phyloP scores from a whole-genome alignment of 2,888 invertebrate species.

The Nephrotoma guestfalica region DNA sequence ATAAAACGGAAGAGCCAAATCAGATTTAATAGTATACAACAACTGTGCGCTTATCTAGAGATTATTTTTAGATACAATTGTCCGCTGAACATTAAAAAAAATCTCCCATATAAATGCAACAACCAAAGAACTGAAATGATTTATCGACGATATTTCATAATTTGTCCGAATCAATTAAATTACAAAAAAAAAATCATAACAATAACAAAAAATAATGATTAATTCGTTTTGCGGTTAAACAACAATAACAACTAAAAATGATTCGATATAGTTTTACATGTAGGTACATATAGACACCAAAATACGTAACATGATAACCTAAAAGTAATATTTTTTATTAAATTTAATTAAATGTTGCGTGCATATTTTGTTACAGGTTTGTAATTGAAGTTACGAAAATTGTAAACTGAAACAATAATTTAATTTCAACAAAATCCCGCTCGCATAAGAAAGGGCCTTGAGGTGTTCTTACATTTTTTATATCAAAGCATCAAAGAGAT shows the following conservation, averaged over 20 bases:
- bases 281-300: background rate
- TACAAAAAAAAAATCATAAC: background rate
- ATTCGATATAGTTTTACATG: background rate
- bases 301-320: background rate
- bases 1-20: background rate
- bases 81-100: background rate
- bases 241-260: background rate
- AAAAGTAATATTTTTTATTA: background rate
- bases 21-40: background rate
- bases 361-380: no score
- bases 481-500: no score
- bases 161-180: background rate
- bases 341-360: background rate
- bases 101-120: background rate
- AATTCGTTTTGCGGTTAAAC: background rate
- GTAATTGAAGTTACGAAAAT: no score
- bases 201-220: background rate
- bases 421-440: no score
- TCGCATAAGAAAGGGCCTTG: no score
- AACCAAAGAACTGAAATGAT: background rate
- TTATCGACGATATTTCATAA: background rate
- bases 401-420: no score
- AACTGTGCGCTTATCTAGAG: background rate
- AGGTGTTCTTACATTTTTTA: no score
- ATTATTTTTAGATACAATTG: background rate